Conservation (phyloP, 2,797 vertebrate genomes). For the Cyclopterus lumpus region DNA sequence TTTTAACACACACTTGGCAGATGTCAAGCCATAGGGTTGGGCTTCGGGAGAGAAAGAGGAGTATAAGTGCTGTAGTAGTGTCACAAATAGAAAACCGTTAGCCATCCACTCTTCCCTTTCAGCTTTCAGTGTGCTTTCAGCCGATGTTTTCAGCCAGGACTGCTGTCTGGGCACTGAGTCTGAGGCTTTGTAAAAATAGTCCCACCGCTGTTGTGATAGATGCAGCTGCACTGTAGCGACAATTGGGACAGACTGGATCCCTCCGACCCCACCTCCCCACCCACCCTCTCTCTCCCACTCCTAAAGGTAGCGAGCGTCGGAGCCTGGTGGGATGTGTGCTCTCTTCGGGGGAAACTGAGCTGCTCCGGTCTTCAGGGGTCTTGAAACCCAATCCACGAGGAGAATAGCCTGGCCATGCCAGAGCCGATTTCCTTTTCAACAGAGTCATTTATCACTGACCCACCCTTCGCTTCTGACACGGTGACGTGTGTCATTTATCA, state of each 20-base stretch:
- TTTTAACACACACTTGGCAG: constrained; percentile 95
- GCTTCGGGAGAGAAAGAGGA: constrained; percentile 67
- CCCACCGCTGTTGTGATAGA: constrained; percentile 83
- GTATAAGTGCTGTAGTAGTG: constrained; percentile 71
- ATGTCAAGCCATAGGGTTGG: constrained; percentile 90
- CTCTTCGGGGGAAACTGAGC: constrained; percentile 79
- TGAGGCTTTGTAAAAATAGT: constrained; percentile 81
- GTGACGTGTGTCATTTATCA: constrained; percentile 99
- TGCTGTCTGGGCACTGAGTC: constrained; percentile 68
- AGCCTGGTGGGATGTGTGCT: constrained; percentile 83
- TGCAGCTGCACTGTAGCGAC: constrained; percentile 82
- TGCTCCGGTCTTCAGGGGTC: constrained; percentile 86
- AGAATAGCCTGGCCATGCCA: constrained; percentile 93
- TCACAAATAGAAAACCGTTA: constrained; percentile 75
- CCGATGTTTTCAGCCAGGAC: constrained; percentile 67
- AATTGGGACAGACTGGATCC: constrained; percentile 80
- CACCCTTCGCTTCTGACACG: constrained; percentile 96
- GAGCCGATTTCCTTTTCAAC: constrained; percentile 99
- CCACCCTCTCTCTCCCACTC: constrained; percentile 52
- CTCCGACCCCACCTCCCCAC: constrained; percentile 59
- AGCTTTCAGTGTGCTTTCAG: constrained; percentile 66
- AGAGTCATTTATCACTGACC: constrained; percentile 98
- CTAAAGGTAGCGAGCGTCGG: constrained; percentile 69
- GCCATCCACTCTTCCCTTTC: constrained; percentile 63
- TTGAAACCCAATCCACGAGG: constrained; percentile 95